phyloP scores from a whole-genome alignment of 2,797 vertebrate species.

The Trematomus bernacchii region DNA sequence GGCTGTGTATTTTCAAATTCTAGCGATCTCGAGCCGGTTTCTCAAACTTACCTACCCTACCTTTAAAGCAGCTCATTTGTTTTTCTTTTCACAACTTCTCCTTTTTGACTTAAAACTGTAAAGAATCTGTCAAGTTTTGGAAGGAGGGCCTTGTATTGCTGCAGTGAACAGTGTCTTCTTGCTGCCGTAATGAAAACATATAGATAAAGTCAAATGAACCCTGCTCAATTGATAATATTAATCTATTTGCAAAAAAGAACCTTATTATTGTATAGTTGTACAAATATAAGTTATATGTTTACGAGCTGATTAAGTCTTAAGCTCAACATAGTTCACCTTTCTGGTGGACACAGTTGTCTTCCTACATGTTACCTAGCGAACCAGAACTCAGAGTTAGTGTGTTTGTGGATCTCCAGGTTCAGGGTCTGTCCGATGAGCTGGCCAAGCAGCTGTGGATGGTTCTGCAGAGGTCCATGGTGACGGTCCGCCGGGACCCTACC shows the following conservation, averaged over 20 bases:
- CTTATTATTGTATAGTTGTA: neutral
- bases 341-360: neutral
- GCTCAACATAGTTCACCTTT: neutral
- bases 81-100: too few relatives aligned
- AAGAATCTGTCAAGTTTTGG: too few relatives aligned
- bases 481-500: slow-evolving; percentile 94
- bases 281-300: neutral
- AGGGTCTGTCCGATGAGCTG: slow-evolving; percentile 93
- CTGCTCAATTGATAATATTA: neutral
- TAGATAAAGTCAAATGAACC: neutral
- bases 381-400: too few relatives aligned
- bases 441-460: slow-evolving; percentile 99
- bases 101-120: too few relatives aligned
- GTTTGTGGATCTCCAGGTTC: slow-evolving; percentile 80
- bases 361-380: too few relatives aligned
- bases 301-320: neutral
- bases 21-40: too few relatives aligned
- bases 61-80: too few relatives aligned
- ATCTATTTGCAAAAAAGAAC: neutral
- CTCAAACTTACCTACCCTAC: too few relatives aligned
- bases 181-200: neutral
- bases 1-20: too few relatives aligned
- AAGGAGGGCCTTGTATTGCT: neutral
- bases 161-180: too few relatives aligned
- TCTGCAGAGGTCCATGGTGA: slow-evolving; percentile 92